A percentile compares a stretch with the other conserved stretches of the same genome.
These are phyloP conservation scores for Mesaphorura yosii DNA, from an alignment of 1,140 invertebrate species.

Conservation along the genomic window DNA sequence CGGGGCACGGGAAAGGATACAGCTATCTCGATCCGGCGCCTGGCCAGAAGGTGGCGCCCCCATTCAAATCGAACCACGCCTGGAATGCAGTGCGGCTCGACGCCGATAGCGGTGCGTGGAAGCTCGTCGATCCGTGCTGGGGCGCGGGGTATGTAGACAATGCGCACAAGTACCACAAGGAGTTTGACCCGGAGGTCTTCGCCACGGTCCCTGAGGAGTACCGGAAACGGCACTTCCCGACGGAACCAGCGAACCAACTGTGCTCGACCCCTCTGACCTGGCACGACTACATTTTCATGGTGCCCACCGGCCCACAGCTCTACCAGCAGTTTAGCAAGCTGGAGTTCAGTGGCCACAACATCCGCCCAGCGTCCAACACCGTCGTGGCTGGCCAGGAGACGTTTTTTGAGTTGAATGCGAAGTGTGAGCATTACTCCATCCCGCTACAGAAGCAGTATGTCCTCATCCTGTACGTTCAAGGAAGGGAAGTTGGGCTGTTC, in stretches of 20 bases:
- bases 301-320: not conserved
- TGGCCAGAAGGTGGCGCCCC: too few relatives aligned
- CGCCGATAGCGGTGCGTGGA: not conserved
- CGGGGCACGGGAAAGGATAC: conserved; percentile 1
- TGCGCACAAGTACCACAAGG: not conserved
- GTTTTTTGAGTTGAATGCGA: not conserved
- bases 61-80: not conserved
- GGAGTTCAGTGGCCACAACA: not conserved
- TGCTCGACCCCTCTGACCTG: not conserved
- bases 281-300: not conserved
- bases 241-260: not conserved
- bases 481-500: not conserved
- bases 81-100: conserved; percentile 2
- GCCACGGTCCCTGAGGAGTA: not conserved
- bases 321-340: not conserved
- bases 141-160: not conserved
- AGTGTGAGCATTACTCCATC: not conserved
- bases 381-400: not conserved
- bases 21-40: not conserved
- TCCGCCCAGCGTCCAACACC: not conserved
- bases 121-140: conserved; percentile 1
- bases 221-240: not conserved
- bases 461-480: not conserved
- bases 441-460: not conserved
- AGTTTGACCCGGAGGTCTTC: not conserved